These are phyloP conservation scores for Actenoides hombroni DNA, from an alignment of 2,113 vertebrate genomes.

Conservation along the genomic window DNA sequence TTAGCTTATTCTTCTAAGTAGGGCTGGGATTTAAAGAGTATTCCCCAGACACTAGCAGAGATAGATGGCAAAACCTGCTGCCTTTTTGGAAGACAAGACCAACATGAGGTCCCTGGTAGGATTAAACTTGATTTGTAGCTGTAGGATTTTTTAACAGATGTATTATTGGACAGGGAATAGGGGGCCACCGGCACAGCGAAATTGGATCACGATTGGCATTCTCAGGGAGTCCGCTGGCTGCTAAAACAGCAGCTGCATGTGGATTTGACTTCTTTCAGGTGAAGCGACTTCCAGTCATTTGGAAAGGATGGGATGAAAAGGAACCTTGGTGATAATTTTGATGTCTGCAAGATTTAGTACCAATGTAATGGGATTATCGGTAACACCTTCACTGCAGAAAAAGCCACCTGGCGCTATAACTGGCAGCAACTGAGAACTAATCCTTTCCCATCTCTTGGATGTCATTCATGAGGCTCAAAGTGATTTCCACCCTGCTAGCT, in stretches of 20 bases:
- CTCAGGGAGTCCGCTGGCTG: slow-evolving; percentile 80
- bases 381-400: slow-evolving; percentile 93
- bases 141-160: slow-evolving; percentile 93
- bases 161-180: slow-evolving; percentile 95
- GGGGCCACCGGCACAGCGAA: slow-evolving; percentile 87
- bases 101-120: slow-evolving; percentile 92
- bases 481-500: slow-evolving; percentile 90
- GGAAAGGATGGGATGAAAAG: slow-evolving; percentile 90
- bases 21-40: slow-evolving; percentile 88
- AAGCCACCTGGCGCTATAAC: slow-evolving; percentile 96
- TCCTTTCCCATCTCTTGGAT: slow-evolving; percentile 97
- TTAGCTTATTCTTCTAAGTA: slow-evolving; percentile 91
- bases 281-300: slow-evolving; percentile 90
- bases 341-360: slow-evolving; percentile 90
- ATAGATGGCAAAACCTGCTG: slow-evolving; percentile 83
- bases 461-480: slow-evolving; percentile 93
- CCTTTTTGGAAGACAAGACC: slow-evolving; percentile 89
- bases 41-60: slow-evolving; percentile 85
- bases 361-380: slow-evolving; percentile 97
- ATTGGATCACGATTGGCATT: slow-evolving; percentile 91
- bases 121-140: slow-evolving; percentile 96
- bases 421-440: slow-evolving; percentile 93
- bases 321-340: slow-evolving; percentile 89
- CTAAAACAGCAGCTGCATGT: slow-evolving; percentile 89
- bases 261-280: slow-evolving; percentile 92